Conservation (phyloP, 2,797 vertebrate genomes). For the Bradypodion pumilum region DNA sequence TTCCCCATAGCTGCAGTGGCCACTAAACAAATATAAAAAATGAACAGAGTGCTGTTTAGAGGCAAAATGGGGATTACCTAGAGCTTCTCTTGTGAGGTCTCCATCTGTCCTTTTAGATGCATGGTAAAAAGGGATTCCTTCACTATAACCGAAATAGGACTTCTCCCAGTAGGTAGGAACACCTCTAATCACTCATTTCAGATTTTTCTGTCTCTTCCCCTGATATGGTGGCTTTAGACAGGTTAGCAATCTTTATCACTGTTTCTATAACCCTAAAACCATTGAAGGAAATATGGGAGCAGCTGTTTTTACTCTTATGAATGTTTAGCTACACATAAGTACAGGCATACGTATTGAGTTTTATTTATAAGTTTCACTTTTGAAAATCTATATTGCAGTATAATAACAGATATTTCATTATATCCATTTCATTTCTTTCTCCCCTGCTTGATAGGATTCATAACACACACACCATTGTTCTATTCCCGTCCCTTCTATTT, state of each 20-base stretch:
- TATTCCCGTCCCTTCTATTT: constrained; percentile 6
- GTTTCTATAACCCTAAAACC: not conserved
- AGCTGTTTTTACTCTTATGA: not conserved
- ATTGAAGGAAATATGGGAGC: not conserved
- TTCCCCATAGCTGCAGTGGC: not conserved
- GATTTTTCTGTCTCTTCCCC: not conserved
- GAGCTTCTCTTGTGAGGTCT: not conserved
- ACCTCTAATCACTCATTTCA: not conserved
- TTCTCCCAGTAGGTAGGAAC: not conserved
- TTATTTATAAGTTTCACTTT: constrained; percentile 5
- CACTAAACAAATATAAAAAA: not conserved
- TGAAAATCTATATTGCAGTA: not conserved
- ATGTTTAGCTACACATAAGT: not conserved
- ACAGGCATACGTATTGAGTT: not conserved
- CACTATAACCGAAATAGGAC: not conserved
- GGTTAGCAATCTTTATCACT: not conserved
- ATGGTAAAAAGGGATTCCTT: not conserved
- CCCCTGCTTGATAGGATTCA: not conserved
- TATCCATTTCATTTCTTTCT: not conserved
- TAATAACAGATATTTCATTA: constrained; percentile 20
- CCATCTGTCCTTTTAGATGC: not conserved
- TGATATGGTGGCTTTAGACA: not conserved
- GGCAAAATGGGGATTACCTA: not conserved
- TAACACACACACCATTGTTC: not conserved
- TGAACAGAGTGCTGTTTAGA: not conserved